Conservation (phyloP, 2,888 invertebrate genomes). For the Drosophila quasianomalipes region DNA sequence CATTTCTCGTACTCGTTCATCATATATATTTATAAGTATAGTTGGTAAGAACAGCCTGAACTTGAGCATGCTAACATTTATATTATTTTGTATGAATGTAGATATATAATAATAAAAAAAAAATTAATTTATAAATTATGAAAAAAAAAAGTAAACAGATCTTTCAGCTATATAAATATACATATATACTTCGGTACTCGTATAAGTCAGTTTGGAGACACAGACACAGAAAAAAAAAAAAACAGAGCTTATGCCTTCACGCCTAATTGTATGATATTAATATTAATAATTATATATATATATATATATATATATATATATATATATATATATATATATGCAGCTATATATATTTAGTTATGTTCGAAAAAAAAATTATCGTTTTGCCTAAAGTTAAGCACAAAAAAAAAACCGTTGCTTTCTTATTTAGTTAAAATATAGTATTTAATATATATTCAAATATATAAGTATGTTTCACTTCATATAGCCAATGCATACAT, state of each 20-base stretch:
- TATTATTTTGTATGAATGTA: slow-evolving; percentile 30
- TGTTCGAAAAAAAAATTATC: slow-evolving; percentile 61
- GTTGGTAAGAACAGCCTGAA: slow-evolving; percentile 66
- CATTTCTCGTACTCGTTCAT: slow-evolving; percentile 2
- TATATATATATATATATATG: slow-evolving; percentile 15
- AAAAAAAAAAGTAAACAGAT: slow-evolving; percentile 70
- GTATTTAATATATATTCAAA: slow-evolving; percentile 39
- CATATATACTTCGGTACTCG: slow-evolving; percentile 40
- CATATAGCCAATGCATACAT: slow-evolving; percentile 24
- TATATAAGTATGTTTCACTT: slow-evolving; percentile 25
- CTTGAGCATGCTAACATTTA: slow-evolving; percentile 57
- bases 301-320: slow-evolving; percentile 52
- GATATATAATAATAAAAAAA: slow-evolving; percentile 50
- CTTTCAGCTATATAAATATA: slow-evolving; percentile 73
- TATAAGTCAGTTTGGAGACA: slow-evolving; percentile 71
- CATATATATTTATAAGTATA: slow-evolving; percentile 39
- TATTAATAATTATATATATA: slow-evolving; percentile 30
- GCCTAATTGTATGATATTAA: slow-evolving; percentile 50
- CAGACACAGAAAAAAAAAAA: slow-evolving; percentile 67
- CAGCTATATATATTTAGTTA: slow-evolving; percentile 43
- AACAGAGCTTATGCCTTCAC: slow-evolving; percentile 66
- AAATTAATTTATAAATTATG: slow-evolving; percentile 71
- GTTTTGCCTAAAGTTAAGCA: slow-evolving; percentile 60
- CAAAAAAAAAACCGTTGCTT: slow-evolving; percentile 59
- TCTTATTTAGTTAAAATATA: slow-evolving; percentile 41